phyloP scores from a whole-genome alignment of 1,140 invertebrate species.

The Sarcophaga peregrina region DNA sequence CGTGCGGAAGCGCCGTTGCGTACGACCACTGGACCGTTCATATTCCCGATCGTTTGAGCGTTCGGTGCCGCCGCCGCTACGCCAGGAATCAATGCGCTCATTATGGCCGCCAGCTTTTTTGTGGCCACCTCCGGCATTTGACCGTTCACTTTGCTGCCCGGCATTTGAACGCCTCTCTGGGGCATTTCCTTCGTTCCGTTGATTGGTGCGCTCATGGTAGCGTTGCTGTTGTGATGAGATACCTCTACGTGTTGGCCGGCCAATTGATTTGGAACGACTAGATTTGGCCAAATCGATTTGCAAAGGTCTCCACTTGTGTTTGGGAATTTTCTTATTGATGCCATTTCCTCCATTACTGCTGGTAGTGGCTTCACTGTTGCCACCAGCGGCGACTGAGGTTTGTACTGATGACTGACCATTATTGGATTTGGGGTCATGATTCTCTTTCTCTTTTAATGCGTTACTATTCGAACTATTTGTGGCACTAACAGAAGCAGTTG shows the following conservation, averaged over 20 bases:
- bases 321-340: slow-evolving; percentile 69
- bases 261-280: slow-evolving; percentile 63
- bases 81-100: slow-evolving; percentile 66
- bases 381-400: background rate
- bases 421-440: slow-evolving; percentile 29
- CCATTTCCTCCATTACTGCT: slow-evolving; percentile 48
- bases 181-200: slow-evolving; percentile 16
- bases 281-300: slow-evolving; percentile 76
- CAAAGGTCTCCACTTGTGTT: slow-evolving; percentile 82
- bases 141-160: slow-evolving; percentile 36
- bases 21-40: slow-evolving; percentile 42
- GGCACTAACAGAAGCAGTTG: background rate
- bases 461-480: background rate
- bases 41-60: slow-evolving; percentile 42
- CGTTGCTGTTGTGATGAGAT: slow-evolving; percentile 27
- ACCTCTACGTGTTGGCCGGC: slow-evolving; percentile 53
- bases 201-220: slow-evolving; percentile 33
- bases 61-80: slow-evolving; percentile 62
- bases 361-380: slow-evolving; percentile 40
- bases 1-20: slow-evolving; percentile 61
- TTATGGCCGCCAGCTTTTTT: slow-evolving; percentile 45
- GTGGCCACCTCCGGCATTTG: slow-evolving; percentile 23
- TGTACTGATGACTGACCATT: background rate
- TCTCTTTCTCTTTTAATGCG: slow-evolving; percentile 13
- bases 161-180: slow-evolving; percentile 36